Evolutionary conservation across 2,888 invertebrate species (phyloP).

Genomic region (Pristionchus maxplancki): DNA sequence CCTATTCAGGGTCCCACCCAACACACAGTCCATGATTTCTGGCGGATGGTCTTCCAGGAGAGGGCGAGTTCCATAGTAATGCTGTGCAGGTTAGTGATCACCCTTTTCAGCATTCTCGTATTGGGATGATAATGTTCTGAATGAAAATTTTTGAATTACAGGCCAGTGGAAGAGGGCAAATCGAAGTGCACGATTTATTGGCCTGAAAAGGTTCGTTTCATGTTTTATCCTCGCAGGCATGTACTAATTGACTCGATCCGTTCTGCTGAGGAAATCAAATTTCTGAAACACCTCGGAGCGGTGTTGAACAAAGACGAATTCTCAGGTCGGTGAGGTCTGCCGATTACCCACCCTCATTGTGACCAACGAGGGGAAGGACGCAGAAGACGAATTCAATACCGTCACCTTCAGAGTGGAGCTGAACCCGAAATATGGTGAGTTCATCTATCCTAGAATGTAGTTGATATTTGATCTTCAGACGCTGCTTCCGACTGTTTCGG

Average conservation of each 20-base stretch:
- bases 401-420: slow-evolving; percentile 39
- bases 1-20: slow-evolving; percentile 47
- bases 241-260: not conserved
- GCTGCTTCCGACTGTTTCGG: slow-evolving; percentile 44
- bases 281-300: not conserved
- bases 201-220: slow-evolving; percentile 57
- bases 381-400: slow-evolving; percentile 57
- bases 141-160: too few species aligned
- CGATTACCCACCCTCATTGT: slow-evolving; percentile 55
- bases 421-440: slow-evolving; percentile 52
- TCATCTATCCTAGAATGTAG: too few species aligned
- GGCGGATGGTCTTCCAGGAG: slow-evolving; percentile 52
- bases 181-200: slow-evolving; percentile 65
- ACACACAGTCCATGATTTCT: slow-evolving; percentile 50
- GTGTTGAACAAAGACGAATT: not conserved
- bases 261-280: not conserved
- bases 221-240: not conserved
- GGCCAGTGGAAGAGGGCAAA: slow-evolving; percentile 64
- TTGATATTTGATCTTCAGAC: slow-evolving; percentile 35
- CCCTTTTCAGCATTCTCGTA: too few species aligned
- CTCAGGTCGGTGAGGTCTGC: slow-evolving; percentile 19
- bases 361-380: slow-evolving; percentile 57
- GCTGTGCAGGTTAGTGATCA: slow-evolving; percentile 61
- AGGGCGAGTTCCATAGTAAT: slow-evolving; percentile 61
- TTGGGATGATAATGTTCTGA: too few species aligned